Evolutionary conservation across 2,113 vertebrate species (phyloP), one percentile per base, ranked within the genome.

Genomic region (Cathartes aura): DNA sequence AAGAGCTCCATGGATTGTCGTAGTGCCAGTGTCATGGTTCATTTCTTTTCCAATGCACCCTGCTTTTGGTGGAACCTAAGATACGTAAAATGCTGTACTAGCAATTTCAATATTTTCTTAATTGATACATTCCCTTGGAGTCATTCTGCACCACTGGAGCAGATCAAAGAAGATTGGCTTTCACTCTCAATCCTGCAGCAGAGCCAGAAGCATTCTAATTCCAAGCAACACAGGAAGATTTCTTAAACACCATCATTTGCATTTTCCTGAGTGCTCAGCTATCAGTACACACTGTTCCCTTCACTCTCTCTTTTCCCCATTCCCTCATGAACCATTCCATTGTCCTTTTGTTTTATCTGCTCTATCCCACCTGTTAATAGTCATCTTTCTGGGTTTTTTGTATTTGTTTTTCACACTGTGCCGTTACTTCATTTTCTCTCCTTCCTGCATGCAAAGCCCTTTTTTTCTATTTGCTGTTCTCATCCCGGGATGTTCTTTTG

Each of bases 101-200:
- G 87, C 70, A 82, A 90, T 94, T 96, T 96, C 95, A 58, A 18
- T 96, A 94, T 97, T 96, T 96, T 93, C 85, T 96, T 95, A 97
- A 95, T 88, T 96, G 93, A 89, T 95, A 90, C 56, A 96, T 97
- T 97, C 89, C 90, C 92, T 93, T 63, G 48, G 72, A 95, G 90
- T 95, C 87, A 93, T 55, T 95, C 93, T 93, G 90, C 63, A 89
- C 76, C 76, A 43, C 47, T 92, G 59, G 34, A 97, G 87, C 96
- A 97, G 96, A 96, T 97, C 85, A 95, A 76, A 94, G 91, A 97
- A 96, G 89, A 97, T 34, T 95, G 73, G 48, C 55, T 30, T 94
- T 96, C 32, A 72, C 66, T 95, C 94, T 86, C 78, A 94, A 16
- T 74, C 66, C 70, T 78, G 89, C 22, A 2, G 74, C 88, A 94